phyloP scores from a whole-genome alignment of 2,797 vertebrate genomes.

The Agapornis canus region DNA sequence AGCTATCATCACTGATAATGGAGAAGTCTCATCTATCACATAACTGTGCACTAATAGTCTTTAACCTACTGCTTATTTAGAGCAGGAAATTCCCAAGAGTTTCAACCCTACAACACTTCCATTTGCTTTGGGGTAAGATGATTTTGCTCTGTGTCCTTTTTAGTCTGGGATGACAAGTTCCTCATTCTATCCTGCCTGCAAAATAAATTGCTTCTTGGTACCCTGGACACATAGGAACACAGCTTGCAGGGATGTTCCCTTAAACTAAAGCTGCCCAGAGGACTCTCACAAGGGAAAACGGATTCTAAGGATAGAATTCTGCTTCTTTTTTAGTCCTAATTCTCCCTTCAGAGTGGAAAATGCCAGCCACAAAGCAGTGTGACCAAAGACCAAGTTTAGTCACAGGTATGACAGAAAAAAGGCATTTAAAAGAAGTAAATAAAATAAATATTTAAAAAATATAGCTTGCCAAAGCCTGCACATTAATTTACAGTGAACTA shows the following conservation, averaged over 20 bases:
- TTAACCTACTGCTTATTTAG: neutral
- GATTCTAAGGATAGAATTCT: neutral
- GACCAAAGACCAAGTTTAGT: conserved; percentile 47
- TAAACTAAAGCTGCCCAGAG: neutral
- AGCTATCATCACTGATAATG: neutral
- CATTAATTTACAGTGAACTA: neutral
- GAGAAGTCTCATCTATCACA: neutral
- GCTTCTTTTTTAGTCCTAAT: neutral
- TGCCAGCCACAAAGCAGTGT: neutral
- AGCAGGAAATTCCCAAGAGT: neutral
- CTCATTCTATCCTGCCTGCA: neutral
- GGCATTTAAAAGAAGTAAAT: neutral
- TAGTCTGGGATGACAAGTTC: neutral
- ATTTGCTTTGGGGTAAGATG: neutral
- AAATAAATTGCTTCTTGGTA: neutral
- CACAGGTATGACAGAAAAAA: neutral
- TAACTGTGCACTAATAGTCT: neutral
- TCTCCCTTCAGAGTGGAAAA: neutral
- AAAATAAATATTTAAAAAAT: neutral
- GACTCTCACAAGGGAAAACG: neutral
- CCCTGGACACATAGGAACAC: neutral
- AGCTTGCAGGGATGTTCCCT: neutral
- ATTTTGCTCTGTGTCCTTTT: neutral
- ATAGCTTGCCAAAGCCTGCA: neutral
- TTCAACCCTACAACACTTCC: neutral